A percentile compares a stretch with the other conserved stretches of the same genome.
Conservation (phyloP, 2,888 invertebrate species). For the Camponotus fellah region DNA sequence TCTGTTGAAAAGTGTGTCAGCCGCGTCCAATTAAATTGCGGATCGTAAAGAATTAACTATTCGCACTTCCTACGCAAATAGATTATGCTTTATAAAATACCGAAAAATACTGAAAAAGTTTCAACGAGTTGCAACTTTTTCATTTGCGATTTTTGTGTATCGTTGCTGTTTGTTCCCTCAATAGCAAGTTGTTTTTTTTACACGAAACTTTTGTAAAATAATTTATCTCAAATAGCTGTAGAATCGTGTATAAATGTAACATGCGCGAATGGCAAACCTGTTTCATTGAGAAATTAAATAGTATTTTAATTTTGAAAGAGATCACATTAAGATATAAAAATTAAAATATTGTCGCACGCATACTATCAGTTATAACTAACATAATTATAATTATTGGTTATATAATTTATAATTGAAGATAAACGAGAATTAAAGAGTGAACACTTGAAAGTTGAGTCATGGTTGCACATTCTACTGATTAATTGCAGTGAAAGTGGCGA, state of each 20-base stretch:
- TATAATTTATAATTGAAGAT: constrained; percentile 2
- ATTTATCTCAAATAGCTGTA: constrained; percentile 24
- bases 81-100: constrained; percentile 35
- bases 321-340: constrained; percentile 8
- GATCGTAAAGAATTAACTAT: constrained; percentile 51
- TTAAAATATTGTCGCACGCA: background rate
- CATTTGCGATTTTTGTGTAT: constrained; percentile 42
- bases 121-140: constrained; percentile 43
- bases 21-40: constrained; percentile 48
- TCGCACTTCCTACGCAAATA: constrained; percentile 44
- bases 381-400: background rate
- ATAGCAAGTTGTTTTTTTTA: constrained; percentile 2
- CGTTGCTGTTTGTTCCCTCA: constrained; percentile 11
- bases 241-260: background rate
- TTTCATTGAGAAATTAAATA: constrained; percentile 17
- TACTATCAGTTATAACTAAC: background rate
- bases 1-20: constrained; percentile 47
- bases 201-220: constrained; percentile 39
- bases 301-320: background rate
- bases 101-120: constrained; percentile 23
- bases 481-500: constrained; percentile 23
- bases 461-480: background rate
- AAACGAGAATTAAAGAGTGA: background rate
- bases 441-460: constrained; percentile 7
- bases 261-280: background rate